These are phyloP conservation scores for Philaenus spumarius DNA, from an alignment of 1,140 invertebrate species.

Conservation along the genomic window DNA sequence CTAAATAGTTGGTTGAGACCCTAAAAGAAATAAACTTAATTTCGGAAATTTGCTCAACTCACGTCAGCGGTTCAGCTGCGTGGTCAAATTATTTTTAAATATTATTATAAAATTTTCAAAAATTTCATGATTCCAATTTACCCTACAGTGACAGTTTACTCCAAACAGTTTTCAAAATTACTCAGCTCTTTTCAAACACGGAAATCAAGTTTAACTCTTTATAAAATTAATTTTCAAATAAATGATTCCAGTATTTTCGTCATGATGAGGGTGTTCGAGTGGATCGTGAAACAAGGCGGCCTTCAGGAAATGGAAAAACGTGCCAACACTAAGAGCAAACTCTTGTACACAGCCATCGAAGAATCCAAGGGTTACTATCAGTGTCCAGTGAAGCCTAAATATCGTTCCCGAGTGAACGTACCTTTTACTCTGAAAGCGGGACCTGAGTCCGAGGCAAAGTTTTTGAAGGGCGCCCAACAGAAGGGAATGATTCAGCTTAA, in stretches of 20 bases:
- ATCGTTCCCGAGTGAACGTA: conserved; percentile 82
- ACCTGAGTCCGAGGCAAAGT: conserved; percentile 79
- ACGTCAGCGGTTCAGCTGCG: too few species aligned
- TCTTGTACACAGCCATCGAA: conserved; percentile 81
- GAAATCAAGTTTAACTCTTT: neutral
- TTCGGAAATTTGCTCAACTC: too few species aligned
- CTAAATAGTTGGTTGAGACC: too few species aligned
- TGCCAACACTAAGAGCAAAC: conserved; percentile 62
- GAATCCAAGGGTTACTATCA: conserved; percentile 83
- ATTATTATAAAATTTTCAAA: too few species aligned
- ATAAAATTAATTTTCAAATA: neutral
- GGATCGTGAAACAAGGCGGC: conserved; percentile 85
- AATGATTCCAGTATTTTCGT: conserved; percentile 79
- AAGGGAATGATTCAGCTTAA: conserved; percentile 82
- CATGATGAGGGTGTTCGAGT: conserved; percentile 82
- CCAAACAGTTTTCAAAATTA: too few species aligned
- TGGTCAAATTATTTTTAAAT: too few species aligned
- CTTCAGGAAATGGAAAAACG: conserved; percentile 69
- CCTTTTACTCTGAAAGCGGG: conserved; percentile 79
- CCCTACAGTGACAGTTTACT: too few species aligned
- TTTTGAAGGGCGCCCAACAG: conserved; percentile 71
- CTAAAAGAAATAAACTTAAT: too few species aligned
- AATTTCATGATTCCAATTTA: too few species aligned
- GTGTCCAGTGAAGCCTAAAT: conserved; percentile 59
- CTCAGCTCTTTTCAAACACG: too few species aligned